A percentile compares a stretch with the other conserved stretches of the same genome.
phyloP scores from a whole-genome alignment of 2,797 vertebrate species.

The Prunella strophiata region DNA sequence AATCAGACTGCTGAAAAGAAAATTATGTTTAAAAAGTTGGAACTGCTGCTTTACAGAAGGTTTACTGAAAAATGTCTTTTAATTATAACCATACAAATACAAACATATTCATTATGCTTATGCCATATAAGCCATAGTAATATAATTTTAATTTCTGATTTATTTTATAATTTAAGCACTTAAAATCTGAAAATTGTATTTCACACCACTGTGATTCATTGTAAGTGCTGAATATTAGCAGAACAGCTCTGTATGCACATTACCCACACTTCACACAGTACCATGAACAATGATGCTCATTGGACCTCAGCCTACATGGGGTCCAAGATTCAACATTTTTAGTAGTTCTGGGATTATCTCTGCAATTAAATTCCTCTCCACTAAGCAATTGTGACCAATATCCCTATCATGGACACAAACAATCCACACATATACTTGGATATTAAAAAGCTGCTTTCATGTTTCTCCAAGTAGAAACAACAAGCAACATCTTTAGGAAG shows the following conservation, averaged over 20 bases:
- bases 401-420: background rate
- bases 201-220: background rate
- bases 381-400: background rate
- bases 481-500: background rate
- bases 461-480: background rate
- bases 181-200: background rate
- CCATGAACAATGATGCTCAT: background rate
- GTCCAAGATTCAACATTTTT: background rate
- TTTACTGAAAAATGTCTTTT: background rate
- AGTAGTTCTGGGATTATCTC: background rate
- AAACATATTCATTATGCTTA: background rate
- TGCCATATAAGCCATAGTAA: background rate
- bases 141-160: background rate
- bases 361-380: background rate
- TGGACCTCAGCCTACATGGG: background rate
- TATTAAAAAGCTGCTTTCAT: background rate
- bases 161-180: background rate
- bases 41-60: background rate
- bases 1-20: background rate
- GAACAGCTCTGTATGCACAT: background rate
- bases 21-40: background rate
- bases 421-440: too few relatives aligned
- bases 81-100: background rate
- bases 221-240: background rate
- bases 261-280: background rate